These are phyloP conservation scores for Eupithecia subumbrata DNA, from an alignment of 2,888 invertebrate species.

Conservation along the genomic window DNA sequence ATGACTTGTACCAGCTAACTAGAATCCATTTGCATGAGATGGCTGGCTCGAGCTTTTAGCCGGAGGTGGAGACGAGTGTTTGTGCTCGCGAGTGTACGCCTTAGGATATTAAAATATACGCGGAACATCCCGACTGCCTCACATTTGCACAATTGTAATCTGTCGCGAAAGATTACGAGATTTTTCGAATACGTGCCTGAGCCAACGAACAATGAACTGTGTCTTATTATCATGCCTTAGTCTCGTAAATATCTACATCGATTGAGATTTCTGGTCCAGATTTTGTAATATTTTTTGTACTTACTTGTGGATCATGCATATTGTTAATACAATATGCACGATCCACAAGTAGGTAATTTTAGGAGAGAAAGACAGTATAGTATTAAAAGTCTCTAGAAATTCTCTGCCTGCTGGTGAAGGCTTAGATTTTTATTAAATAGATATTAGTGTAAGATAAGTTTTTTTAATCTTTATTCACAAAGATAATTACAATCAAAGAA, in stretches of 20 bases:
- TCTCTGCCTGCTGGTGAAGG: too few relatives aligned
- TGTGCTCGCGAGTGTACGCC: slow-evolving; percentile 41
- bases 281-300: too few relatives aligned
- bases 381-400: too few relatives aligned
- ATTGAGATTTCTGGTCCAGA: neutral
- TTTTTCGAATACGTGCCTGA: neutral
- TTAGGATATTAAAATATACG: slow-evolving; percentile 48
- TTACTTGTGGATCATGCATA: too few relatives aligned
- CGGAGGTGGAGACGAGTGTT: slow-evolving; percentile 38
- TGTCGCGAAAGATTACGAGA: slow-evolving; percentile 6
- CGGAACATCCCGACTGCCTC: slow-evolving; percentile 22
- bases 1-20: slow-evolving; percentile 28
- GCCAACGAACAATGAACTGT: neutral
- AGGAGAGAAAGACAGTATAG: too few relatives aligned
- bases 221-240: neutral
- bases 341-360: too few relatives aligned
- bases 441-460: too few relatives aligned
- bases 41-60: slow-evolving; percentile 47
- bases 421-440: too few relatives aligned
- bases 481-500: too few relatives aligned
- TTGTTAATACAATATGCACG: too few relatives aligned
- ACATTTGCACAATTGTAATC: slow-evolving; percentile 28
- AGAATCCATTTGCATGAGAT: slow-evolving; percentile 49
- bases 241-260: neutral
- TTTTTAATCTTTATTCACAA: too few relatives aligned